phyloP scores from a whole-genome alignment of 2,888 invertebrate species.

The Acronicta alni region DNA sequence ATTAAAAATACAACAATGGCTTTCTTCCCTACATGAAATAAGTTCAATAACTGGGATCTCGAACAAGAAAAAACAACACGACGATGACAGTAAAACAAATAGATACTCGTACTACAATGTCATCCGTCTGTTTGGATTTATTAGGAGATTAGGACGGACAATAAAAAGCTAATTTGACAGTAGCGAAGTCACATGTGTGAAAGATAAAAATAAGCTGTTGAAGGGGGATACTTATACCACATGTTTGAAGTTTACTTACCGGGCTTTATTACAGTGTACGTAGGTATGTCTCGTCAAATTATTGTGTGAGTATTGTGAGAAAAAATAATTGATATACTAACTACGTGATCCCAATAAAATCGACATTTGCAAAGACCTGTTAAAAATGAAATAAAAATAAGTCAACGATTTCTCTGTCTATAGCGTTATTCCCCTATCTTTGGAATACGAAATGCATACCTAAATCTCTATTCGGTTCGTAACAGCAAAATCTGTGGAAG shows the following conservation, averaged over 20 bases:
- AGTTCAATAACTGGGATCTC: background rate
- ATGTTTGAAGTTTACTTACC: constrained; percentile 48
- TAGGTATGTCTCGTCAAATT: constrained; percentile 12
- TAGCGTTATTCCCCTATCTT: too few species aligned
- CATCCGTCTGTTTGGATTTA: constrained; percentile 65
- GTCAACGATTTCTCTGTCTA: too few species aligned
- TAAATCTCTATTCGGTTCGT: too few species aligned
- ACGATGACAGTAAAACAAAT: constrained; percentile 56
- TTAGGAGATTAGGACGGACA: constrained; percentile 74
- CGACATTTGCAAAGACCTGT: too few species aligned
- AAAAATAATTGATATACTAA: too few species aligned
- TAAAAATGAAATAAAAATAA: too few species aligned
- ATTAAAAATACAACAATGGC: too few species aligned
- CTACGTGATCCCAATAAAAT: too few species aligned
- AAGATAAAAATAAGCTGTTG: constrained; percentile 70
- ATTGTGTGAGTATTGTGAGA: background rate
- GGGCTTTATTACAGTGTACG: constrained; percentile 32
- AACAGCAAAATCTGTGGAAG: too few species aligned
- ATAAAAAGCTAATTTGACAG: constrained; percentile 77
- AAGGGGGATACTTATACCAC: constrained; percentile 51
- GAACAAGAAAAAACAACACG: constrained; percentile 19
- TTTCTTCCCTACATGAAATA: too few species aligned
- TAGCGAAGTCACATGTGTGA: constrained; percentile 74
- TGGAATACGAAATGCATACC: too few species aligned
- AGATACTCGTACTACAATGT: constrained; percentile 49